Evolutionary conservation across 2,113 vertebrate genomes (phyloP).

Genomic region (Protobothrops flavoviridis): DNA sequence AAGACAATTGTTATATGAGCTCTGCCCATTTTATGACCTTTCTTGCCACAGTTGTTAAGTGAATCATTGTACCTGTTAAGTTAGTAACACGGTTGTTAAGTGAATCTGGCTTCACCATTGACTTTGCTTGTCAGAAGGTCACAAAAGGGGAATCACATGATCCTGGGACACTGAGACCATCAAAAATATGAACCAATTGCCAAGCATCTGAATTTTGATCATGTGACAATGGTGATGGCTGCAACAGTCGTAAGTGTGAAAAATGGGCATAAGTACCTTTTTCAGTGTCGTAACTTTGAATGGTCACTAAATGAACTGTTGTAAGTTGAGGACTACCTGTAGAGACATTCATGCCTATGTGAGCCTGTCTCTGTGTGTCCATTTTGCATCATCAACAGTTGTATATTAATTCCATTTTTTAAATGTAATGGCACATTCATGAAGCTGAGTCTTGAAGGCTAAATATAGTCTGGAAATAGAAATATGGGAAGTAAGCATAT

Average conservation of each 20-base stretch:
- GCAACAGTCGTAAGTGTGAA: neutral
- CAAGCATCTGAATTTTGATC: neutral
- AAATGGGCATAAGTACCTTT: neutral
- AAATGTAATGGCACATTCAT: conserved; percentile 40
- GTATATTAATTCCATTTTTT: conserved; percentile 61
- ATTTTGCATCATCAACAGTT: conserved; percentile 56
- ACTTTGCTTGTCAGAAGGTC: neutral
- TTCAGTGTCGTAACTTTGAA: neutral
- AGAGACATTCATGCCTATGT: neutral
- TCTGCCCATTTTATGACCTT: too few relatives aligned
- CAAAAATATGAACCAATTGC: neutral
- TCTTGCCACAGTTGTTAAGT: neutral
- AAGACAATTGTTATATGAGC: too few relatives aligned
- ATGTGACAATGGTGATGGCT: neutral
- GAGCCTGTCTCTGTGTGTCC: conserved; percentile 27
- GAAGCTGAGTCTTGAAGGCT: conserved; percentile 34
- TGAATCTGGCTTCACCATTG: neutral
- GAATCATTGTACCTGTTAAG: neutral
- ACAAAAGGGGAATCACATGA: neutral
- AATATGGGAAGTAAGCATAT: conserved; percentile 37
- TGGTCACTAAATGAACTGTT: neutral
- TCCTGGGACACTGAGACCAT: neutral
- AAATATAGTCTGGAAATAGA: conserved; percentile 56
- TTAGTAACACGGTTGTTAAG: neutral
- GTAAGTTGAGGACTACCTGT: neutral